Evolutionary conservation across 2,797 vertebrate species (phyloP).

Genomic region (Paramormyrops hopkinsi): DNA sequence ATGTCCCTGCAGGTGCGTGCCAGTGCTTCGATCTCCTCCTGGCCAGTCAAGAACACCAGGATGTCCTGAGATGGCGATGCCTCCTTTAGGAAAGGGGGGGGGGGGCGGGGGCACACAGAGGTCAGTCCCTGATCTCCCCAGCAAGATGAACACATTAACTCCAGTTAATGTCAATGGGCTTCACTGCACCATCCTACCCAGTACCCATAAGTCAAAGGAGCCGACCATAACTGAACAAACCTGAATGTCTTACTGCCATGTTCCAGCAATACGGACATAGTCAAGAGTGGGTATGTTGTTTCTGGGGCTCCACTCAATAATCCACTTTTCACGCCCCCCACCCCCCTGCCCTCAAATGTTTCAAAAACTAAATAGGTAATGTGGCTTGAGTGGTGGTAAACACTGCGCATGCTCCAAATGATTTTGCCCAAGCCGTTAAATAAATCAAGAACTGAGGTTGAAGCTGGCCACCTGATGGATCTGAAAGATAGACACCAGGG

Average conservation of each 20-base stretch:
- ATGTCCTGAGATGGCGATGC: slow-evolving; percentile 81
- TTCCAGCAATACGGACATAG: not conserved
- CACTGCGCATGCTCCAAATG: not conserved
- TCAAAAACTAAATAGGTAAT: not conserved
- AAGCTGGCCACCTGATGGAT: slow-evolving; percentile 80
- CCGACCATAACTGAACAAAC: not conserved
- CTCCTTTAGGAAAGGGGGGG: slow-evolving; percentile 61
- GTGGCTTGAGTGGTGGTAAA: not conserved
- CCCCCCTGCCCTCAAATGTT: not conserved
- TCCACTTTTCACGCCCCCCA: not conserved
- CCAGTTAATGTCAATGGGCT: not conserved
- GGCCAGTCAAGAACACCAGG: slow-evolving; percentile 93
- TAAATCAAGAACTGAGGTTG: not conserved
- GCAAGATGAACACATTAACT: not conserved
- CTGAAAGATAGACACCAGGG: slow-evolving; percentile 87
- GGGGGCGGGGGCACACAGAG: not conserved
- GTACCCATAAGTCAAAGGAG: not conserved
- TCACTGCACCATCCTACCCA: not conserved
- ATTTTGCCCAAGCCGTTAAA: not conserved
- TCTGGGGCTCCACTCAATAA: not conserved
- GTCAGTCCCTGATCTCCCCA: not conserved
- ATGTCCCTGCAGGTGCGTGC: slow-evolving; percentile 88
- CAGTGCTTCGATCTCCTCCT: slow-evolving; percentile 96
- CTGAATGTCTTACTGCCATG: too few species aligned
- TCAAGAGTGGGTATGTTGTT: not conserved